Evolutionary conservation across 2,888 invertebrate genomes (phyloP).

Genomic region (Zootermopsis nevadensis): DNA sequence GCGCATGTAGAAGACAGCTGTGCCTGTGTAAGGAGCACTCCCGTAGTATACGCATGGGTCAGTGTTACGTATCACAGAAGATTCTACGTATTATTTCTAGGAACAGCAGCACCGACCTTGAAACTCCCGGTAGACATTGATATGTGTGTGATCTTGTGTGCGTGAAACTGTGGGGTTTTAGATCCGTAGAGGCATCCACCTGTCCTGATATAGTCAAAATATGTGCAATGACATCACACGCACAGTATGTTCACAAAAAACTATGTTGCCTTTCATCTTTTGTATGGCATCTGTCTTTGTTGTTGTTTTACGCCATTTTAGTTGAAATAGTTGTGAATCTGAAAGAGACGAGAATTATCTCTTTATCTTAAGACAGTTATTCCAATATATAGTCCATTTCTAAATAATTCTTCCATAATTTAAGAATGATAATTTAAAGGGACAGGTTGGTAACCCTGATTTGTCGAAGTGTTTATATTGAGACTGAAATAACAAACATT

Average conservation of each 20-base stretch:
- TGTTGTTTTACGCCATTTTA: neutral
- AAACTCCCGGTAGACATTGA: neutral
- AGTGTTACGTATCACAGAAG: neutral
- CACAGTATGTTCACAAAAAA: neutral
- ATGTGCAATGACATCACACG: neutral
- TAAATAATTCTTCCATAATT: no score
- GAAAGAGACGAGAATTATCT: no score
- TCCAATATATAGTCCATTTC: neutral
- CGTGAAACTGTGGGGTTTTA: neutral
- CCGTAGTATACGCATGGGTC: neutral
- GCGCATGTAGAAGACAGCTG: no score
- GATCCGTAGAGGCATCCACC: neutral
- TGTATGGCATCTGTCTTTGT: neutral
- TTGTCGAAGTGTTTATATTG: neutral
- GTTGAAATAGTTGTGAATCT: no score
- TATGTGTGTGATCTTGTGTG: neutral
- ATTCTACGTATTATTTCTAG: no score
- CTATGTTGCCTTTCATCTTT: conserved; percentile 1
- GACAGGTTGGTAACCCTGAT: neutral
- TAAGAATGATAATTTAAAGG: no score
- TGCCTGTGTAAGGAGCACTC: no score
- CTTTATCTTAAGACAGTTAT: neutral
- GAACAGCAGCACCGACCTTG: no score
- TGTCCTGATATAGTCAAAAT: conserved; percentile 17
- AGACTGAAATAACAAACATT: neutral